phyloP scores from a whole-genome alignment of 2,888 invertebrate genomes.

The Tolmerus cingulatus region DNA sequence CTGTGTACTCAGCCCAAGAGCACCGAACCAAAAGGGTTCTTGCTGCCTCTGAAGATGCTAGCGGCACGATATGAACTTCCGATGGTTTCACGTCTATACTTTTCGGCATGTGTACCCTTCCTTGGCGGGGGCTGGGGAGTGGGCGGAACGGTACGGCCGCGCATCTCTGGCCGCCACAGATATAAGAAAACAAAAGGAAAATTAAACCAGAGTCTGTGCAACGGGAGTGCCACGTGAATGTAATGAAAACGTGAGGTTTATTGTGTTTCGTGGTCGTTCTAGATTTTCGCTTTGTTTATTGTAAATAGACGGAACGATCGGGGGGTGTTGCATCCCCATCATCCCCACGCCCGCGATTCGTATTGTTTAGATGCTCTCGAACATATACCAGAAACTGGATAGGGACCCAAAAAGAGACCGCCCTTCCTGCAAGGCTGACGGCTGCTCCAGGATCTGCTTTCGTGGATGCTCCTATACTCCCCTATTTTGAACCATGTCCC shows the following conservation, averaged over 20 bases:
- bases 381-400: not conserved
- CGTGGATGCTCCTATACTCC: not conserved
- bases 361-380: not conserved
- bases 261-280: constrained; percentile 14
- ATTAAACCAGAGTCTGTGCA: constrained; percentile 9
- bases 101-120: constrained; percentile 8
- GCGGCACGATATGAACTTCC: constrained; percentile 36
- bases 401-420: not conserved
- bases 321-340: not conserved
- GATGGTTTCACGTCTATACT: constrained; percentile 18
- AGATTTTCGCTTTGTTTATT: constrained; percentile 34
- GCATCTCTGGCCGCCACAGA: not conserved
- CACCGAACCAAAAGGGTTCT: constrained; percentile 6
- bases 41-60: not conserved
- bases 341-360: not conserved
- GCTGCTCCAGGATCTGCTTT: not conserved
- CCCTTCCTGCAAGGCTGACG: not conserved
- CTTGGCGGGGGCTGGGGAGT: not conserved
- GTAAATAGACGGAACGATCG: constrained; percentile 12
- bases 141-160: not conserved
- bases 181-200: constrained; percentile 38
- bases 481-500: not conserved
- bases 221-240: constrained; percentile 23
- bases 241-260: constrained; percentile 37
- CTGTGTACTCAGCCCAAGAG: not conserved